Base-by-base conservation (phyloP, 2,113 vertebrate species). In the Melanocharis versteri region DNA sequence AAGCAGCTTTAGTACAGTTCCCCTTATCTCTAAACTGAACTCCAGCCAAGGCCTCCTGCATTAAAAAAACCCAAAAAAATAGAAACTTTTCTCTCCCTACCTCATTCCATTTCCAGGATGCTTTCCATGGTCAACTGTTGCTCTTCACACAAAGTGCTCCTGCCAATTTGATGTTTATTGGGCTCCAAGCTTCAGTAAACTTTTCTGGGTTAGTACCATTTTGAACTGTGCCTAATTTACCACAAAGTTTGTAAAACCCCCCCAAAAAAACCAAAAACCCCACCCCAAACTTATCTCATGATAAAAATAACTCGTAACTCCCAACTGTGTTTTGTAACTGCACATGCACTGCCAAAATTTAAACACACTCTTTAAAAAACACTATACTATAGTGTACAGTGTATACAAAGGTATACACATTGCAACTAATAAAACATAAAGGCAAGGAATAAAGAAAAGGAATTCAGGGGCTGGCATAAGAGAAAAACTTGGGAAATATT, bases 191-290 rank as follows among this genome's bases (percentile, higher is more conserved):
- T 76, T 72, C 33, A 61, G 57, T n/a, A 77, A 65, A 47, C 6
- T 11, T 39, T 64, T 51, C 26, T 50, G 47, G 10, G 35, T 18
- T 71, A 31, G 35, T 35, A 27, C 5, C 3, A 28, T 76, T 83
- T 24, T 45, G 39, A 66, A 50, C 23, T 60, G 18, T 33, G 33
- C 14, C 19, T 35, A 47, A 37, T 57, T 85, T 78, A 75, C 20
- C 28, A 85, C 24, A 61, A 73, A 60, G 4, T 13, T 42, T 51
- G 10, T 30, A 39, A 87, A 50, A 57, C 22, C n/a, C n/a, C n/a
- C n/a, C 14, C 61, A 56, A 30, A 11, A 17, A 1, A 1, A 6
- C 4, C 16, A 72, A 72, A 80, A 68, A 1, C 2, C 6, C 31
- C 26, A 58, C 13, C 31, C 19, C 26, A 23, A 91, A 51, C 30